Evolutionary conservation across 92 coral and sea anemone genomes (phyloP), one percentile per base, ranked within the genome.

Genomic region (Heliopora coerulea): DNA sequence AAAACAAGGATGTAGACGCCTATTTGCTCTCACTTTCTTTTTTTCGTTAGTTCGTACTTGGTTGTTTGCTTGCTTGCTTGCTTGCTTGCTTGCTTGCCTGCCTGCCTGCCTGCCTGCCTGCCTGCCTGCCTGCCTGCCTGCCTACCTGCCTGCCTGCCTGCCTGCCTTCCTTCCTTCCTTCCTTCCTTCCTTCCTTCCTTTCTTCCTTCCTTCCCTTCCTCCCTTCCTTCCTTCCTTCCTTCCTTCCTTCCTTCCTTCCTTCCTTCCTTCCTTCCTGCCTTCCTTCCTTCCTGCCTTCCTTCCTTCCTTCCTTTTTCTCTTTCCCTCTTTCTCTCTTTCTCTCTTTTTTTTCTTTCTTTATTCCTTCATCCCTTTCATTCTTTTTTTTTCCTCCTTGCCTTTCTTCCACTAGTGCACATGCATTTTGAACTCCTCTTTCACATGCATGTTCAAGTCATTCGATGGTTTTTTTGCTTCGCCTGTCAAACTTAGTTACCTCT

Each of bases 131-230:
- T 12, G 42, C 12, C 42, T 12, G 42, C 12, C 42, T 12, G 42
- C 17, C 58, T n/a, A n/a, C 61, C 7, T 23, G 30, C 61, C 3
- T 56, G 3, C 31, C 1, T 56, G 13, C 61, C 1, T 56, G 6
- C 31, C 31, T 23, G 3, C 61, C 61, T 56, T 56, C 33, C 61
- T 56, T 56, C 33, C 61, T 56, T 56, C 61, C 61, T 56, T 56
- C 61, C 61, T 56, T 56, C 30, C 61, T 56, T 56, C 61, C 61
- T 56, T 56, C 61, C 61, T 56, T 56, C 33, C 61, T 56, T 56
- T 17, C 61, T 56, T 56, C 11, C 61, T 56, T 56, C 61, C 33
- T 56, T 56, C 17, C 58, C 61, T 56, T 56, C 30, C 61, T 56
- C 23, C 17, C 61, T 56, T 56, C 30, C 33, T 56, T 56, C 61